Base-by-base conservation (phyloP, 2,113 vertebrate genomes). In the Glaucidium brasilianum region DNA sequence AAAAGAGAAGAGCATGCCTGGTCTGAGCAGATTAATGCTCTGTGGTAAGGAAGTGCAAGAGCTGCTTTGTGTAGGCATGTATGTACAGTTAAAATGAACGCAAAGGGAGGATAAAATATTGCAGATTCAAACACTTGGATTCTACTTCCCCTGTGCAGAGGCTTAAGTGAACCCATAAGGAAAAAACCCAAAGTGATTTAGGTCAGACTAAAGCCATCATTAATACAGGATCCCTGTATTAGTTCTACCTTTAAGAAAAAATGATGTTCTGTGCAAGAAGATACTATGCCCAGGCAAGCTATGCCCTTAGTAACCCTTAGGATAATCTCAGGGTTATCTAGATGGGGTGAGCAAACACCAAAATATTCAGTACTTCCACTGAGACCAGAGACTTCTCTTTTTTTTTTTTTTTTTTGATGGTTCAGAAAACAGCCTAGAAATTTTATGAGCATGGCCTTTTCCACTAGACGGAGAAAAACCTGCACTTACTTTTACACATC, bases 101-200 rank as follows among this genome's bases (percentile, higher is more conserved):
- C 37, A 66, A 68, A 81, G 35, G 17, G 53, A 84, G 35, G 56
- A 84, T 22, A n/a, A 78, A 92, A 56, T 17, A 59, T 6, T 64
- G 30, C 25, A 68, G 80, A 83, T 64, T 71, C 75, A 63, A 60
- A 71, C 32, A 92, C 53, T 11, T 0, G 0, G 43, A 75, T 81
- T 30, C 68, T 77, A 72, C 3, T 11, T 14, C 17, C 39, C 12
- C 80, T 60, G 39, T 49, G 43, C 72, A 94, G 64, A 79, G 43
- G 35, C 62, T 90, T 84, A 87, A 84, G 47, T 23, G 68, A 92
- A 66, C 72, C 58, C 79, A 67, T 53, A 92, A 85, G 79, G 76
- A 88, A 95, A 90, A 91, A 94, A 55, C 26, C 73, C 23, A 82
- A 83, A 80, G 52, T 49, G 21, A 94, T 88, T 93, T 92, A 78